phyloP scores from a whole-genome alignment of 2,113 vertebrate genomes.

The Silurus meridionalis region DNA sequence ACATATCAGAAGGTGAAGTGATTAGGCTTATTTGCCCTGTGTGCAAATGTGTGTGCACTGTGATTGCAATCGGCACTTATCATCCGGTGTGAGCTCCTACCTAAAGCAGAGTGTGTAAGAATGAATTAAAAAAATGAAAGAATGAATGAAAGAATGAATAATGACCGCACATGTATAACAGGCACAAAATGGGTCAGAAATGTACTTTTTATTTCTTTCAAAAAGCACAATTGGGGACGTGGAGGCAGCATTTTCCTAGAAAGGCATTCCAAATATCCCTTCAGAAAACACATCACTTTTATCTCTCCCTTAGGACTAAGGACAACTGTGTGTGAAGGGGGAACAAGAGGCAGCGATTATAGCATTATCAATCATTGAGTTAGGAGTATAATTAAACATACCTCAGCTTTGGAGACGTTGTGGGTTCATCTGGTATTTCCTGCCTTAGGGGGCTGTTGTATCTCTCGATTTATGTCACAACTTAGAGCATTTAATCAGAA shows the following conservation, averaged over 20 bases:
- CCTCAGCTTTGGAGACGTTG: not conserved
- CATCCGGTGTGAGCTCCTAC: not conserved
- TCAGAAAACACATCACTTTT: not conserved
- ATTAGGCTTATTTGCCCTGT: not conserved
- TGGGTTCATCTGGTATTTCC: constrained; percentile 28
- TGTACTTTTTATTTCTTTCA: not conserved
- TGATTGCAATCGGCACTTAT: not conserved
- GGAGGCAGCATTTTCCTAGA: not conserved
- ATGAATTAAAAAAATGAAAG: not conserved
- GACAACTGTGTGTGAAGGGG: not conserved
- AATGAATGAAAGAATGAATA: not conserved
- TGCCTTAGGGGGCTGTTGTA: constrained; percentile 18
- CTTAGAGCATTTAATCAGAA: constrained; percentile 26
- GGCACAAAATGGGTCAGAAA: not conserved
- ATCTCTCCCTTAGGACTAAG: not conserved
- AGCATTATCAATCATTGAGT: constrained; percentile 1
- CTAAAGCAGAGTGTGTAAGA: not conserved
- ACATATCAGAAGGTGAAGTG: not conserved
- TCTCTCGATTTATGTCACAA: constrained; percentile 19
- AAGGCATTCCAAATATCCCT: not conserved
- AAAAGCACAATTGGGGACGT: not conserved
- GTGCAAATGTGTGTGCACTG: not conserved
- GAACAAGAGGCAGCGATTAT: not conserved
- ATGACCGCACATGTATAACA: not conserved
- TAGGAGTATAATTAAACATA: not conserved